Conservation (phyloP, 2,797 vertebrate species). For the Microcaecilia unicolor region DNA sequence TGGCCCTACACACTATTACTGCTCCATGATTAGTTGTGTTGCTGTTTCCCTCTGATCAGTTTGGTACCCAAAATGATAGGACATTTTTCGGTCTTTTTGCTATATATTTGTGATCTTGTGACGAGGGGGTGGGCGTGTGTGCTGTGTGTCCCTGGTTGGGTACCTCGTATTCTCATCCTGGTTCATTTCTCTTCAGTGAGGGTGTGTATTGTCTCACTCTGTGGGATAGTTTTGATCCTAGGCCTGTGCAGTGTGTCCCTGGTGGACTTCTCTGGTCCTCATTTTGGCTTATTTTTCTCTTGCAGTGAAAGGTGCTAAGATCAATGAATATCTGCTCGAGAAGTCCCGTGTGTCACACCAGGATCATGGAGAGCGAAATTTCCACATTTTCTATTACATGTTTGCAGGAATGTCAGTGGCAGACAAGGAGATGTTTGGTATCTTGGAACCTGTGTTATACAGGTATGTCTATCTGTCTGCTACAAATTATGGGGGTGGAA, state of each 20-base stretch:
- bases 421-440: conserved; percentile 57
- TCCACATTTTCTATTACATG: conserved; percentile 69
- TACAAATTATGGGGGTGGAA: too few relatives aligned
- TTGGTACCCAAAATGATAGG: too few relatives aligned
- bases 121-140: too few relatives aligned
- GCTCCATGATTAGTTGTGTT: too few relatives aligned
- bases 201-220: background rate
- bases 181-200: background rate
- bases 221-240: background rate
- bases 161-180: too few relatives aligned
- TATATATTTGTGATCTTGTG: too few relatives aligned
- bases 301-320: conserved; percentile 60
- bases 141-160: too few relatives aligned
- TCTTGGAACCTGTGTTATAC: conserved; percentile 54
- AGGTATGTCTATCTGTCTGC: too few relatives aligned
- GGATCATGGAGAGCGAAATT: conserved; percentile 57
- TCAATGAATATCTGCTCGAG: conserved; percentile 62
- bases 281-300: background rate
- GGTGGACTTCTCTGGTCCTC: background rate
- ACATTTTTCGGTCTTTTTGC: too few relatives aligned
- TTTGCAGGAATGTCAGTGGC: conserved; percentile 48
- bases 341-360: conserved; percentile 64
- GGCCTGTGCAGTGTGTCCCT: background rate
- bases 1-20: too few relatives aligned
- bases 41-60: too few relatives aligned